Evolutionary conservation across 2,888 invertebrate species (phyloP), one percentile per base, ranked within the genome.

Genomic region (Chrysolina haemoptera): DNA sequence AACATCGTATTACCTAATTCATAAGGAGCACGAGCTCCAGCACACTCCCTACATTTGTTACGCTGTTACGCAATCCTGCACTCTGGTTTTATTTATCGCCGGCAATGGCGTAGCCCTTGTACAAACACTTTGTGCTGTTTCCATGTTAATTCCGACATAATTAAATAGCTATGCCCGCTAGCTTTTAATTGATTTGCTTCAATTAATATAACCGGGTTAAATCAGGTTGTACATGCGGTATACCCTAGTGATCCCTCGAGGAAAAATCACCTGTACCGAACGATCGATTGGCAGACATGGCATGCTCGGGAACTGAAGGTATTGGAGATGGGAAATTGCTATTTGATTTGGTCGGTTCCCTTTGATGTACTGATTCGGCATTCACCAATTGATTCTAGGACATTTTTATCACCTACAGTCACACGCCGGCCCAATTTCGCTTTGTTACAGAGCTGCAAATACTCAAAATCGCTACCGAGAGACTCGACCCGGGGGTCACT

Each of bases 141-240:
- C 77, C 73, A 77, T 74, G 77, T 77, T 77, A 77, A 77, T 75
- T 77, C 71, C 41, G 53, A 71, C 71, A 75, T 77, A 77, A 77
- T 77, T 77, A 77, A 77, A 77, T 77, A 77, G 75, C 77, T 66
- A 68, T 73, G 46, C 73, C 77, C 75, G 75, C 71, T 68, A 75
- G 77, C 71, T 75, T 77, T 77, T 75, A 77, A 77, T 75, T 75
- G 77, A 77, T 77, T 77, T 75, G 69, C 71, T 75, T 73, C 77
- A 77, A 77, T 77, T 75, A 75, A 75, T 75, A 75, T 77, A 75
- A 77, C 73, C 75, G 77, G 75, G 75, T 75, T 77, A 63, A 62
- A 69, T 73, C 69, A 70, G 71, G 68, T 77, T 69, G 62, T 68
- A 53, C 50, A 68, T 68, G 72, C 64, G 35, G 59, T 59, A 22